Base-by-base conservation (phyloP, 2,888 invertebrate species). In the Malthinus flaveolus region DNA sequence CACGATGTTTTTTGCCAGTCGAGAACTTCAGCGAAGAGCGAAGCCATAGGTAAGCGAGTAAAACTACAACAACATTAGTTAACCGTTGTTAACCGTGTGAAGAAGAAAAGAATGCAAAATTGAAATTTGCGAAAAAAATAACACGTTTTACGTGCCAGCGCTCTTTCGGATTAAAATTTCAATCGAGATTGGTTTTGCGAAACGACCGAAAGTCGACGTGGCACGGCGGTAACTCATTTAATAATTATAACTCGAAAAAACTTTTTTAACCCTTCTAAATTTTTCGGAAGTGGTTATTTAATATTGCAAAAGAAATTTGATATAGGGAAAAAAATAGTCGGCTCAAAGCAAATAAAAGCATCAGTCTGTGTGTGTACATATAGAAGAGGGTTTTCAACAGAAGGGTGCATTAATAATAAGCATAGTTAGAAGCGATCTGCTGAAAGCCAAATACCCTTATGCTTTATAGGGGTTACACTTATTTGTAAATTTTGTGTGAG, bases 361-460 rank as follows among this genome's bases (percentile, higher is more conserved):
- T 13, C 53, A 23, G 33, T 33, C 47, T 39, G 12, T n/a, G n/a
- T 23, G 23, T 23, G 23, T 23, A 23, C 23, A 23, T 23, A 23
- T 23, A 11, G 8, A 52, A 13, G 42, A 32, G 13, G 55, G 49
- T 13, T 44, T 23, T 23, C 42, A 39, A 37, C 12, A 49, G 12
- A 58, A 37, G 58, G 58, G 58, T 58, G 58, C 58, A 58, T 58
- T 47, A 53, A 52, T 58, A 58, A 58, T 58, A 58, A 58, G 52
- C 48, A 44, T 52, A 49, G 58, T 58, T 58, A 58, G 52, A 58
- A 32, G 48, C 48, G 58, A 53, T 52, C 49, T 49, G 53, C 45
- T 50, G 59, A 59, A 54, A 59, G 51, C 50, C 56, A 54, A 54
- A 59, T 59, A 54, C 46, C 54, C 53, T 47, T 54, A 49, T 54